These are phyloP conservation scores for Arremon aurantiirostris DNA, from an alignment of 2,797 vertebrate species.

Conservation along the genomic window DNA sequence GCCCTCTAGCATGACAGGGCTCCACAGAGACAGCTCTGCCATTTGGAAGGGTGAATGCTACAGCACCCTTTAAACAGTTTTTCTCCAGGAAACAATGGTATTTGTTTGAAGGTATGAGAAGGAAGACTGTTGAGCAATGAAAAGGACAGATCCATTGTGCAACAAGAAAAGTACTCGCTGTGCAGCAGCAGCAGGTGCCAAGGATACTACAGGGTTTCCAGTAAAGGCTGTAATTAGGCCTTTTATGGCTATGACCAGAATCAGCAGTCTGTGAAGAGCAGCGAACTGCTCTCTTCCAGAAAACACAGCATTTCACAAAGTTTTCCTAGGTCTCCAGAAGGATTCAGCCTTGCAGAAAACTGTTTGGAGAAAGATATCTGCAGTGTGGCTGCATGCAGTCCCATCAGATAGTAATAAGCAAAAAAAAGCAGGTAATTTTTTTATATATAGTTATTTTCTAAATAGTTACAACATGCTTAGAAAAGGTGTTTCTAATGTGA, in stretches of 20 bases:
- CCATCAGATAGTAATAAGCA: not conserved
- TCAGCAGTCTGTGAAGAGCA: not conserved
- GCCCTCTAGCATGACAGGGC: not conserved
- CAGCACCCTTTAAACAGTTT: not conserved
- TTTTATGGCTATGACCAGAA: not conserved
- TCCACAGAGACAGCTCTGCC: not conserved
- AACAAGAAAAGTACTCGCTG: not conserved
- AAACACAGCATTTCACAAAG: not conserved
- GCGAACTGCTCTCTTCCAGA: not conserved
- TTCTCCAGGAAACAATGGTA: not conserved
- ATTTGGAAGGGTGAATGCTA: constrained; percentile 50
- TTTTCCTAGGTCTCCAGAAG: not conserved
- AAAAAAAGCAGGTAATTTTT: not conserved
- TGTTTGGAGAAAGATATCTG: not conserved
- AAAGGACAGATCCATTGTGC: not conserved
- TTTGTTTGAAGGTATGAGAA: not conserved
- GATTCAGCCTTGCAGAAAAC: not conserved
- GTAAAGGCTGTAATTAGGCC: not conserved
- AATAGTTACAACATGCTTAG: not conserved
- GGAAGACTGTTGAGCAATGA: not conserved
- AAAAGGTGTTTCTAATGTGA: not conserved
- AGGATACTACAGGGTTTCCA: not conserved
- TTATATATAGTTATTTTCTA: not conserved
- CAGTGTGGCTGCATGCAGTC: not conserved
- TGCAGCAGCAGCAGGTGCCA: not conserved